Base-by-base conservation (phyloP, 1,140 invertebrate species). In the Platorchestia sp. region DNA sequence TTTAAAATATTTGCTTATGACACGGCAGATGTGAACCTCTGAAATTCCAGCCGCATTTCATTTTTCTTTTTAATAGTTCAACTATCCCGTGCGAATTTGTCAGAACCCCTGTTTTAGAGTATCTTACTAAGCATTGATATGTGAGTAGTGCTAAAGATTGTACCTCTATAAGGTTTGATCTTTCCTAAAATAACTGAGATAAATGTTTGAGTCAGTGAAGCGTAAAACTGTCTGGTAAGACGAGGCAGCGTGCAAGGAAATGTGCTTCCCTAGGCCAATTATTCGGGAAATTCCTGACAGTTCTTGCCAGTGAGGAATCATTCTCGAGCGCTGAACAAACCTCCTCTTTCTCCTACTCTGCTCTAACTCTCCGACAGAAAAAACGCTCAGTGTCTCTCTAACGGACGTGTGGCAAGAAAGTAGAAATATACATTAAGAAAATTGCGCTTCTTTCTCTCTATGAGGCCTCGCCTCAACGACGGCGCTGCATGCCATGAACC, bases 361-460 rank as follows among this genome's bases (percentile, higher is more conserved):
- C 91, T 93, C 45, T 44, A 89, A 93, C 91, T 40, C 43, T 7
- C 36, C 43, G 45, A 44, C 87, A 90, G 44, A 93, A 93, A 93
- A 93, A 93, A 40, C 45, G 91, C 91, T 45, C 91, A 44, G 91
- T 93, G 91, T 93, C 91, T 93, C 91, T 43, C 43, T 44, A 47
- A 93, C 91, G 36, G 91, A 93, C 91, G 45, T 93, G 91, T 93
- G 91, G 91, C 91, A 93, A 93, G 91, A 93, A 45, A 93, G 91
- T 45, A 93, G 91, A 93, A 45, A 93, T 93, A 93, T 93, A 93
- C 91, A 93, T 93, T 93, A 93, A 93, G 91, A 93, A 93, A 44
- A 93, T 93, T 93, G 45, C 43, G 91, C 91, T 93, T 93, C 91
- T 93, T 93, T 45, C 91, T 90, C 87, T 90, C 44, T 45, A 44